Conservation (phyloP, 2,888 invertebrate species). For the Resseliella maxima region DNA sequence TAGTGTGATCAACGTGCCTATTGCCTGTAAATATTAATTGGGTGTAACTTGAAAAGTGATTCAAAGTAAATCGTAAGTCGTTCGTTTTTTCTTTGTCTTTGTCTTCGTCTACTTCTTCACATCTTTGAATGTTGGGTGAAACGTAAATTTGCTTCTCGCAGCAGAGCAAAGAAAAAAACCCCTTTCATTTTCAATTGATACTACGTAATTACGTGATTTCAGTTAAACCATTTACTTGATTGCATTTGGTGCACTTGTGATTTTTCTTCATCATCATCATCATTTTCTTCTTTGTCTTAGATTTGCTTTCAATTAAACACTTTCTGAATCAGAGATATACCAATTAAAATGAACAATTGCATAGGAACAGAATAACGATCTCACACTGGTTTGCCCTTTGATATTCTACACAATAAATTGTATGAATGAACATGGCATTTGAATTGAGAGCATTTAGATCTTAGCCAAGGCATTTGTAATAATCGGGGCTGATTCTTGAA, state of each 20-base stretch:
- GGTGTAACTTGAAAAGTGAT: neutral
- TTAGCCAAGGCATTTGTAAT: no score
- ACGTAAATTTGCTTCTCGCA: neutral
- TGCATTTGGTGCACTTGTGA: neutral
- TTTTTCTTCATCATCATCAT: no score
- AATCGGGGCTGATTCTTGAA: no score
- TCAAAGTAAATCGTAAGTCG: neutral
- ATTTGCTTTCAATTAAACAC: neutral
- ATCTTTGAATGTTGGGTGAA: neutral
- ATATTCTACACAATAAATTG: no score
- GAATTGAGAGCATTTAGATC: no score
- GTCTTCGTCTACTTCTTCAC: neutral
- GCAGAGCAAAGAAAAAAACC: neutral
- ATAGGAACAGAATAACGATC: constrained; percentile 23
- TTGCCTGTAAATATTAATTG: neutral
- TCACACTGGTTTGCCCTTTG: neutral
- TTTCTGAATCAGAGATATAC: neutral
- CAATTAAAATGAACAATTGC: neutral
- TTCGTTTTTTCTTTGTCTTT: neutral
- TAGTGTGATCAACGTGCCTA: neutral
- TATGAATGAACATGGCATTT: no score
- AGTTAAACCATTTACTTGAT: neutral
- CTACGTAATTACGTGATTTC: neutral
- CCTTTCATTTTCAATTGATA: neutral
- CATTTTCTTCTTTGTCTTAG: neutral